A percentile compares a stretch with the other conserved stretches of the same genome.
Evolutionary conservation across 1,140 invertebrate genomes (phyloP).

Genomic region (Drosophila pectinifera): DNA sequence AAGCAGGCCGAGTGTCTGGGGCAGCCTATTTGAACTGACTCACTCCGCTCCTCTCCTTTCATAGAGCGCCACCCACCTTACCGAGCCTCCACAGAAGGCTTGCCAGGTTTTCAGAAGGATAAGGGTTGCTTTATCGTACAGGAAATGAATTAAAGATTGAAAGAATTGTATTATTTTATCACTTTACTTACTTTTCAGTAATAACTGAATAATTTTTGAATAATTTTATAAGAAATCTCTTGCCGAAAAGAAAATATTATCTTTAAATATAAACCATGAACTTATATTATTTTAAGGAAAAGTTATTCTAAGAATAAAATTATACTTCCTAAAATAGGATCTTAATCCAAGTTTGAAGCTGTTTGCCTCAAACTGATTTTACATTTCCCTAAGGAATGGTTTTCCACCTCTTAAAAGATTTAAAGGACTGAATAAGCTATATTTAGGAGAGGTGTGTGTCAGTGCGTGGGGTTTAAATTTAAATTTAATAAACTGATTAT

Average conservation of each 20-base stretch:
- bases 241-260: too few species aligned
- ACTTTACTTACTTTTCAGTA: not conserved
- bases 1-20: conserved; percentile 51
- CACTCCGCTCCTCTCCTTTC: not conserved
- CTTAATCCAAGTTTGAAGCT: not conserved
- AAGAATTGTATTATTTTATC: not conserved
- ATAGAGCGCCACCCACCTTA: not conserved
- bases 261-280: too few species aligned
- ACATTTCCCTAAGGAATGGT: not conserved
- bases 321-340: not conserved
- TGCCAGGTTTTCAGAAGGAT: not conserved
- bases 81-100: not conserved
- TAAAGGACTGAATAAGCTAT: not conserved
- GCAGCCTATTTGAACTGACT: conserved; percentile 36
- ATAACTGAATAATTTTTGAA: too few species aligned
- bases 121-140: too few species aligned
- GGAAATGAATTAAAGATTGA: not conserved
- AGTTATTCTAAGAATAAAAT: too few species aligned
- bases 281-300: too few species aligned
- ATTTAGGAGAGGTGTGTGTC: not conserved
- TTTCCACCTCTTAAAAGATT: not conserved
- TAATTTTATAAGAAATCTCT: too few species aligned
- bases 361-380: not conserved
- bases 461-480: not conserved
- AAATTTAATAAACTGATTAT: not conserved